Base-by-base conservation (phyloP, 2,888 invertebrate genomes). In the Trachelus tabidus region DNA sequence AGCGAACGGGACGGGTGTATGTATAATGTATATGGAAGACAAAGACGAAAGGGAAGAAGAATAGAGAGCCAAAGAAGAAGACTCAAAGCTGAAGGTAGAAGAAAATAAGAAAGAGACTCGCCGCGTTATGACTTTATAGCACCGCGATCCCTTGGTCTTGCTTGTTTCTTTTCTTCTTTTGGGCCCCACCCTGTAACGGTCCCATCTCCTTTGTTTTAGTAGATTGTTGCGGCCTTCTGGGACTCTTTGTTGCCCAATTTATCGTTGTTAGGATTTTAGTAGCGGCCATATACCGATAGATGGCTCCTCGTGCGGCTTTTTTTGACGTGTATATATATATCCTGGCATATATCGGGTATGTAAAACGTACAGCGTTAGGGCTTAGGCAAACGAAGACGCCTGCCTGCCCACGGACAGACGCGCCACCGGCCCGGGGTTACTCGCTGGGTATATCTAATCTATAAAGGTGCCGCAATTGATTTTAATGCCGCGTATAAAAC, bases 41-140 rank as follows among this genome's bases (percentile, higher is more conserved):
- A 78, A 73, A 80, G 75, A 74, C 3, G 33, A 31, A 11, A 68
- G 68, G 11, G 35, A 33, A 15, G 68, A 68, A 75, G 74, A 76
- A 34, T 34, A 30, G 73, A 31, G 40, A n/a, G 75, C 56, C 12
- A 12, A 12, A 68, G 75, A 75, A 12, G 56, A 34, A 68, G 75
- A 34, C 34, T 75, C 75, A 1, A 68, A 73, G 33, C n/a, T 23
- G 34, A 30, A 23, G 23, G 71, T 34, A 33, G 33, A 33, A n/a
- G n/a, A 30, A n/a, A 73, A 31, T 37, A n/a, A 34, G 30, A 30
- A 35, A 15, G 30, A 35, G 34, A 34, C 34, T 33, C 4, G 23
- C 31, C 15, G 33, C 68, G 86, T 89, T 88, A 89, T 87, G 87
- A 89, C 88, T 90, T 90, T 90, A 90, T 86, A 87, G 87, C 88